A percentile compares a stretch with the other conserved stretches of the same genome.
These are phyloP conservation scores for Drosophila arizonae DNA, from an alignment of 1,140 invertebrate species.

Conservation along the genomic window DNA sequence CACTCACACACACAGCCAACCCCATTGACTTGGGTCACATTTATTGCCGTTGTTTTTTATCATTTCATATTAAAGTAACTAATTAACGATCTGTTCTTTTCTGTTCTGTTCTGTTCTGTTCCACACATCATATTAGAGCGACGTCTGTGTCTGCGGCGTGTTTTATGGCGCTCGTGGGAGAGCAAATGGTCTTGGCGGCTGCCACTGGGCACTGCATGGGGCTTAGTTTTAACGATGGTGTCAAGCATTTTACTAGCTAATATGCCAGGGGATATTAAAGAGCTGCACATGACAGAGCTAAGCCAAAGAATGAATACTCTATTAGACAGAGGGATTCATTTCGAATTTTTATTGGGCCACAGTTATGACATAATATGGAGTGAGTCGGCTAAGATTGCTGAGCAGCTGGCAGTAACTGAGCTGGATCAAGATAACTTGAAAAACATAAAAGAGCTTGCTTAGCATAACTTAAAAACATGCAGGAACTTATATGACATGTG, in stretches of 20 bases:
- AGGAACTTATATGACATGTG: no score
- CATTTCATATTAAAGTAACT: conserved; percentile 53
- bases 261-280: conserved; percentile 17
- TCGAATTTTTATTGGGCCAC: no score
- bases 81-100: conserved; percentile 39
- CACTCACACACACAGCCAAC: background rate
- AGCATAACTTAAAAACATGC: no score
- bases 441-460: no score
- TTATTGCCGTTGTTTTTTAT: conserved; percentile 36
- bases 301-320: background rate
- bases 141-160: conserved; percentile 13
- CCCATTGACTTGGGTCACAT: conserved; percentile 28
- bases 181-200: conserved; percentile 14
- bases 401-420: no score
- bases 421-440: no score
- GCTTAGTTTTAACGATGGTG: conserved; percentile 32
- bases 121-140: conserved; percentile 20
- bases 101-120: conserved; percentile 1
- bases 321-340: background rate
- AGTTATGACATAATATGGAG: no score
- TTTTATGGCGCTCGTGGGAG: conserved; percentile 46
- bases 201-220: conserved; percentile 21
- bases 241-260: conserved; percentile 31
- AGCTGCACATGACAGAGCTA: no score
- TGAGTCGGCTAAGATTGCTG: no score